Conservation (phyloP, 2,797 vertebrate species). For the Channallabes apus region DNA sequence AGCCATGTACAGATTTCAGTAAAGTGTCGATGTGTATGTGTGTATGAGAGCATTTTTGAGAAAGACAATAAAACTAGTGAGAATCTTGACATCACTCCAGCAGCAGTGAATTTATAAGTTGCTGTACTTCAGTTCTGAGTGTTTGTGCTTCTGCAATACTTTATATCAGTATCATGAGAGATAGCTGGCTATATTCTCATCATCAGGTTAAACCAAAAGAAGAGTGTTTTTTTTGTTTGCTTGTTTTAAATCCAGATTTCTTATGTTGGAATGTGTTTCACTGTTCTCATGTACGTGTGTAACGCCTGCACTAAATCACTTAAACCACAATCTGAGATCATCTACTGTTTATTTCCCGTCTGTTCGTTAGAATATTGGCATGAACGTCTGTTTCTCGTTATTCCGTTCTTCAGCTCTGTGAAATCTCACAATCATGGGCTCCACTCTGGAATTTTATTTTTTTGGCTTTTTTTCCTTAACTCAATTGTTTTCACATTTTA, state of each 20-base stretch:
- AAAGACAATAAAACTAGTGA: background rate
- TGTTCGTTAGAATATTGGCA: constrained; percentile 47
- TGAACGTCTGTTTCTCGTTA: constrained; percentile 39
- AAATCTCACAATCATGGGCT: constrained; percentile 1
- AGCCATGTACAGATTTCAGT: background rate
- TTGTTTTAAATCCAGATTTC: constrained; percentile 48
- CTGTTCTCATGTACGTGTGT: constrained; percentile 35
- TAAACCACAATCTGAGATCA: constrained; percentile 51
- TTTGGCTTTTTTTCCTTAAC: background rate
- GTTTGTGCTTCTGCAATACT: constrained; percentile 52
- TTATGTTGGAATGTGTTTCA: background rate
- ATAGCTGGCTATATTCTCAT: constrained; percentile 82
- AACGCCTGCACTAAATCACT: constrained; percentile 19
- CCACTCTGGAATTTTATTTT: background rate
- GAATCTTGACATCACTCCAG: background rate
- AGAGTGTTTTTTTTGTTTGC: constrained; percentile 51
- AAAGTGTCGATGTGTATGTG: too few relatives aligned
- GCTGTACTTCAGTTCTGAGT: background rate
- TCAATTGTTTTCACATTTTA: background rate
- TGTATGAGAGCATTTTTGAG: too few relatives aligned
- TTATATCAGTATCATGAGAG: constrained; percentile 66
- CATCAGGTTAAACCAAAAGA: constrained; percentile 35
- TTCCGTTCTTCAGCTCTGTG: constrained; percentile 13
- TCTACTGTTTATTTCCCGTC: constrained; percentile 57
- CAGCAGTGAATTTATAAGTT: background rate